Evolutionary conservation across 1,140 invertebrate species (phyloP).

Genomic region (Pseudoatta argentina): DNA sequence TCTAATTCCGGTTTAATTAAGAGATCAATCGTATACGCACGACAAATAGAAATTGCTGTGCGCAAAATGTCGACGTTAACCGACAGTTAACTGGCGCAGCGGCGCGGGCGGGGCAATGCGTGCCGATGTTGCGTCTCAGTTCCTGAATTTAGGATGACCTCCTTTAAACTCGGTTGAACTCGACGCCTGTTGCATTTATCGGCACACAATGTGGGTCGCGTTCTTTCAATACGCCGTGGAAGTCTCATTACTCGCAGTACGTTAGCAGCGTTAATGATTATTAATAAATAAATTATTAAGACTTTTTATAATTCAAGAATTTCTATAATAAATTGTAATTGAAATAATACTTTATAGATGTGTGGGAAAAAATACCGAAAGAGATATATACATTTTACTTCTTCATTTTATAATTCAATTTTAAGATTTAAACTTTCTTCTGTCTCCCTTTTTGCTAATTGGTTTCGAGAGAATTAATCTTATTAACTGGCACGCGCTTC

Average conservation of each 20-base stretch:
- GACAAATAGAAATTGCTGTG: not conserved
- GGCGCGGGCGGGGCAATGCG: not conserved
- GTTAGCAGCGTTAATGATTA: not conserved
- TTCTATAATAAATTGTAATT: not conserved
- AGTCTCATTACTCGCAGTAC: not conserved
- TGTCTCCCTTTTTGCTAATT: not conserved
- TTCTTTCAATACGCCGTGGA: not conserved
- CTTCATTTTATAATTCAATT: not conserved
- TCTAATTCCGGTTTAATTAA: slow-evolving; percentile 22
- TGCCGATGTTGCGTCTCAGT: not conserved
- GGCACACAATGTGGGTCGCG: slow-evolving; percentile 32
- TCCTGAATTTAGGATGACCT: slow-evolving; percentile 51
- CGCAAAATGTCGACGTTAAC: not conserved
- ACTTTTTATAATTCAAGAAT: not conserved
- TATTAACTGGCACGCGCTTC: not conserved
- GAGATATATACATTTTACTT: not conserved
- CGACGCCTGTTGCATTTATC: slow-evolving; percentile 51
- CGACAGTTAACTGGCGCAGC: too few species aligned
- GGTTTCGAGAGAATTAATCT: not conserved
- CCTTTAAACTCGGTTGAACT: slow-evolving; percentile 51
- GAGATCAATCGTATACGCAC: not conserved
- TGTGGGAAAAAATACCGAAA: not conserved
- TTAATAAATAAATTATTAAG: slow-evolving; percentile 4
- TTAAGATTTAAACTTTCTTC: not conserved
- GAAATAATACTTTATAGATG: not conserved